These are phyloP conservation scores for Paralvinella palmiformis DNA, from an alignment of 1,140 invertebrate species.

Conservation along the genomic window DNA sequence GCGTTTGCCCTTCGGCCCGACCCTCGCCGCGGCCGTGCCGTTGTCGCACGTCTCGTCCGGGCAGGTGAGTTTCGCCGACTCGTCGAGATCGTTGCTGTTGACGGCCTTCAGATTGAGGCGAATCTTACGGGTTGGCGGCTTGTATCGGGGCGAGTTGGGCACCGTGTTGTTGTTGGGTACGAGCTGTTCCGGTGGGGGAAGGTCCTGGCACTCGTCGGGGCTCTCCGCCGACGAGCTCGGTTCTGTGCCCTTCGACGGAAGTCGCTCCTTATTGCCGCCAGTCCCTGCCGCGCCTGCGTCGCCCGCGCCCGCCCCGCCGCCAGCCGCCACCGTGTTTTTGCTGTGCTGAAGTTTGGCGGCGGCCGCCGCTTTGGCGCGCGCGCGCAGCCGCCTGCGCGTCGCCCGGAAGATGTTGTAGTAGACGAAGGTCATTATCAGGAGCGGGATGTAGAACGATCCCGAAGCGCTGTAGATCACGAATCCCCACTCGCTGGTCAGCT, in stretches of 20 bases:
- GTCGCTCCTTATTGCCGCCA: neutral
- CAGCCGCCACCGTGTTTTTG: neutral
- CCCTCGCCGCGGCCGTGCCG: neutral
- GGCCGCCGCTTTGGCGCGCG: conserved; percentile 22
- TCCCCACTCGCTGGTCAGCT: conserved; percentile 50
- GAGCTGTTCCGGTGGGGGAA: too few species aligned
- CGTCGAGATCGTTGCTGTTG: neutral
- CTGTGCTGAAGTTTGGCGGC: neutral
- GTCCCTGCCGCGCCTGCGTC: neutral
- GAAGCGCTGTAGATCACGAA: conserved; percentile 50
- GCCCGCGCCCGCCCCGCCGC: neutral
- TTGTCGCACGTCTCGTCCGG: neutral
- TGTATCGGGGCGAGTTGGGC: neutral
- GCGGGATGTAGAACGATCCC: conserved; percentile 55
- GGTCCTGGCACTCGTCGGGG: too few species aligned
- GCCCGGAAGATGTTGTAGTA: conserved; percentile 47
- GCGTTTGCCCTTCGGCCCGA: neutral
- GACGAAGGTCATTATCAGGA: conserved; percentile 52
- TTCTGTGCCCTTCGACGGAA: neutral
- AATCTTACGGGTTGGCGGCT: neutral
- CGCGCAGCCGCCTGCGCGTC: conserved; percentile 37
- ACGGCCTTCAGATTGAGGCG: too few species aligned
- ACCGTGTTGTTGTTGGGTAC: too few species aligned
- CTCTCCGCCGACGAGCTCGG: neutral
- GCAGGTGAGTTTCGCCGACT: neutral